phyloP scores from a whole-genome alignment of 2,888 invertebrate species.

The Dorcus parallelipipedus region DNA sequence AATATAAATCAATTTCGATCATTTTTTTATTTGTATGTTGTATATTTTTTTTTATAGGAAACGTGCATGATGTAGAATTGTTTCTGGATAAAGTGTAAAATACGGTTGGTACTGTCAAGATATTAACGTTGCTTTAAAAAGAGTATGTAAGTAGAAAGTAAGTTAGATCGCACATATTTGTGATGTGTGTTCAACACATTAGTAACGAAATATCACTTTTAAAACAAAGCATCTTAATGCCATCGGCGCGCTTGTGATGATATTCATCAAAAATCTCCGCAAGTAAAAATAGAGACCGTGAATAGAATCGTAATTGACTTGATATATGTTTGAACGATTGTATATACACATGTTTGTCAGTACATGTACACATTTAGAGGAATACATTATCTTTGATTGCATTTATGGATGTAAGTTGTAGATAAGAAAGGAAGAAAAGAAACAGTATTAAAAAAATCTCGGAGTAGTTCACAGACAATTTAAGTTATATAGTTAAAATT shows the following conservation, averaged over 20 bases:
- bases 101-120: not conserved
- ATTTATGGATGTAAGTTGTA: not conserved
- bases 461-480: no score
- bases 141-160: constrained; percentile 17
- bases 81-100: no score
- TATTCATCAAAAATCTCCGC: constrained; percentile 16
- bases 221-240: constrained; percentile 13
- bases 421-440: no score
- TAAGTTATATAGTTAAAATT: no score
- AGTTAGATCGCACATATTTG: constrained; percentile 15
- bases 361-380: constrained; percentile 10
- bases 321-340: constrained; percentile 16
- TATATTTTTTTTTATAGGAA: no score
- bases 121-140: constrained; percentile 17
- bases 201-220: constrained; percentile 14
- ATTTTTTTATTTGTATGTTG: no score
- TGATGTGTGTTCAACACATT: constrained; percentile 12
- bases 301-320: constrained; percentile 19
- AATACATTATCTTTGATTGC: constrained; percentile 14
- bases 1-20: no score
- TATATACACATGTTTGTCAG: constrained; percentile 15
- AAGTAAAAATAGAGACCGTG: constrained; percentile 4
- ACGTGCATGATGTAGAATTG: no score
- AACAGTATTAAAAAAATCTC: no score
- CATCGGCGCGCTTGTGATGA: constrained; percentile 10